A percentile compares a stretch with the other conserved stretches of the same genome.
Evolutionary conservation across 2,113 vertebrate species (phyloP).

Genomic region (Probosciger aterrimus): DNA sequence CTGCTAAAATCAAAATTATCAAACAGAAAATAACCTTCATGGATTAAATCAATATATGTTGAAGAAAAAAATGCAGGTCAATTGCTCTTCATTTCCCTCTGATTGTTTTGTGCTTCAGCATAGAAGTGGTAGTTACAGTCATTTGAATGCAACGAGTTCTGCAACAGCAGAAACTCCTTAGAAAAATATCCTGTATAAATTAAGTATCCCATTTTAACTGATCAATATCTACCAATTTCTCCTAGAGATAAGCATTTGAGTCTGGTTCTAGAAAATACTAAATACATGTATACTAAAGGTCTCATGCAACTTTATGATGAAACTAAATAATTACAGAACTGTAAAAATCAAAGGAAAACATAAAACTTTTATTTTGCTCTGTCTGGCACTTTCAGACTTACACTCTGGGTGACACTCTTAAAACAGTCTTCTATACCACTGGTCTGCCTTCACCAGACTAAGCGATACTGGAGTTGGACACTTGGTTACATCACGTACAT

Average conservation of each 20-base stretch:
- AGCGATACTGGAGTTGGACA: not conserved
- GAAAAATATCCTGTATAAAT: not conserved
- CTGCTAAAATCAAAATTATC: not conserved
- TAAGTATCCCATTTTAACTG: not conserved
- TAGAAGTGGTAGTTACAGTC: rapidly evolving
- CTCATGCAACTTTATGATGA: not conserved
- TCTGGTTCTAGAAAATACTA: not conserved
- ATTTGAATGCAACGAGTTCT: not conserved
- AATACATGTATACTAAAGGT: not conserved
- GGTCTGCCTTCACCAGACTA: not conserved
- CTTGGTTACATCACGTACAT: not conserved
- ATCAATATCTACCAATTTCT: not conserved
- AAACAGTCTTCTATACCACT: not conserved
- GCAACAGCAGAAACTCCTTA: not conserved
- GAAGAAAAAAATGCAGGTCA: not conserved
- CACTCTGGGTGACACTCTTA: not conserved
- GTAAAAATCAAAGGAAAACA: not conserved
- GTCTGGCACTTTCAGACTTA: not conserved
- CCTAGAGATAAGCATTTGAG: not conserved
- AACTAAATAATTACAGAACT: not conserved
- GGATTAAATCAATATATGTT: not conserved
- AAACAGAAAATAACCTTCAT: not conserved
- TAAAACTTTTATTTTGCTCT: not conserved
- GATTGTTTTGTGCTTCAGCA: not conserved
- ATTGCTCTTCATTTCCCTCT: not conserved